These are phyloP conservation scores for Callopanchax toddi DNA, from an alignment of 2,113 vertebrate species.

Conservation along the genomic window DNA sequence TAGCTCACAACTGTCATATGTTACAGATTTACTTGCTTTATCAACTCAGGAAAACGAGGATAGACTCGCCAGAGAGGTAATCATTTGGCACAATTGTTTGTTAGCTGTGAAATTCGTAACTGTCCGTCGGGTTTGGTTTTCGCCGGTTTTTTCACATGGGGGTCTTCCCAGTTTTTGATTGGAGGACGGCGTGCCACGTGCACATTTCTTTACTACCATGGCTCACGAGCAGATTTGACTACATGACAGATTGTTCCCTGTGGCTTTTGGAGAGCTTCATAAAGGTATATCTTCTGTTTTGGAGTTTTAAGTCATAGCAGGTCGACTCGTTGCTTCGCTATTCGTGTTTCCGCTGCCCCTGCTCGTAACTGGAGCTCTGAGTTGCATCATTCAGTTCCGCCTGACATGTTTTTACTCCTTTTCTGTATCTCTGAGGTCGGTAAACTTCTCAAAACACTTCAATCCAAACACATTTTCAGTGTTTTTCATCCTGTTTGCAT, in stretches of 20 bases:
- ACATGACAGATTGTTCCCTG: slow-evolving; percentile 25
- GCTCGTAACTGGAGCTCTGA: slow-evolving; percentile 14
- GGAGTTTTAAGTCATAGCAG: neutral
- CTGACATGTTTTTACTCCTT: slow-evolving; percentile 16
- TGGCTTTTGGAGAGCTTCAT: accelerated
- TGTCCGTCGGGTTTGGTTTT: slow-evolving; percentile 1
- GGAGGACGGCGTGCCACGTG: slow-evolving; percentile 75
- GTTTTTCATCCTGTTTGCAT: neutral
- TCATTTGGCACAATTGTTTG: neutral
- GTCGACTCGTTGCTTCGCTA: neutral
- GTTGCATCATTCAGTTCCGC: slow-evolving; percentile 60
- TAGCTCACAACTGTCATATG: neutral
- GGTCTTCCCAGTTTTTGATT: slow-evolving; percentile 66
- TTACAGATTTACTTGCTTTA: too few species aligned
- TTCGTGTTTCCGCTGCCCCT: neutral
- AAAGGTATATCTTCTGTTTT: slow-evolving; percentile 38
- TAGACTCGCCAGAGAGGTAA: neutral
- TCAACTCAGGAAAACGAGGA: neutral
- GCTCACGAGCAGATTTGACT: neutral
- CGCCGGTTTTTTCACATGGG: slow-evolving; percentile 20
- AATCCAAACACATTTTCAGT: too few species aligned
- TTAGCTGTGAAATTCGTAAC: too few species aligned
- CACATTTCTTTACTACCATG: slow-evolving; percentile 20
- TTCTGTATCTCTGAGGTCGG: neutral
- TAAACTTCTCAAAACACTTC: neutral